Percentiles rank a stretch among this genome's conserved stretches.
Conservation (phyloP, 2,888 invertebrate species). For the Coelopa pilipes region DNA sequence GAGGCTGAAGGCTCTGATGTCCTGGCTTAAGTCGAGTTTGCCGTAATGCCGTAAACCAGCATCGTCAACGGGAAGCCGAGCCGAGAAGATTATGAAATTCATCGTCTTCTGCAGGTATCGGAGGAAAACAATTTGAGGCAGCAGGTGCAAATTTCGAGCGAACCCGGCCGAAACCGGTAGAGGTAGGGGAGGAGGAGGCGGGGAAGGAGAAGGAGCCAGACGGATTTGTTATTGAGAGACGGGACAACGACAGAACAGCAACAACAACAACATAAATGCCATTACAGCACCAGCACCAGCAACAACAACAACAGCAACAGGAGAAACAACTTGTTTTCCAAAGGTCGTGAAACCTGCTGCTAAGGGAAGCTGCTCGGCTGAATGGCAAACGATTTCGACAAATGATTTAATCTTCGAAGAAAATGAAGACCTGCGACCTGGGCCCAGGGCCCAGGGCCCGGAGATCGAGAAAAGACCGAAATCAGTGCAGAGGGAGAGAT, state of each 20-base stretch:
- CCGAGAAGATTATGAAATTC: background rate
- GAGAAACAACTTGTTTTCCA: background rate
- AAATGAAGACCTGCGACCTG: background rate
- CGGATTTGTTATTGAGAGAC: background rate
- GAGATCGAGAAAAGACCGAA: background rate
- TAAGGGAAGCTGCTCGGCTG: background rate
- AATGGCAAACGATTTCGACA: background rate
- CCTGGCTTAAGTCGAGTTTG: background rate
- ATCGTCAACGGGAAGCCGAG: too few species aligned
- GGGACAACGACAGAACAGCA: too few species aligned
- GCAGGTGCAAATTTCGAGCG: constrained; percentile 24
- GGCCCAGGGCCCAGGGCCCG: background rate
- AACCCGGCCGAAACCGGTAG: background rate
- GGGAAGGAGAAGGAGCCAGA: background rate
- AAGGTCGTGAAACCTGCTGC: background rate
- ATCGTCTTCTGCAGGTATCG: background rate
- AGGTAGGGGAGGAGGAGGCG: background rate
- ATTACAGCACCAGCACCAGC: too few species aligned
- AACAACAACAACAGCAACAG: too few species aligned
- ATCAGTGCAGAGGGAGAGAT: background rate
- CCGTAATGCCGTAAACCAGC: background rate
- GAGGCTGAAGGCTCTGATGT: background rate
- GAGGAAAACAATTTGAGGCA: constrained; percentile 11
- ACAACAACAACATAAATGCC: too few species aligned
- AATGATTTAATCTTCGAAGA: background rate